Evolutionary conservation across 2,888 invertebrate genomes (phyloP), one percentile per base, ranked within the genome.

Genomic region (Drosophila barbarae): DNA sequence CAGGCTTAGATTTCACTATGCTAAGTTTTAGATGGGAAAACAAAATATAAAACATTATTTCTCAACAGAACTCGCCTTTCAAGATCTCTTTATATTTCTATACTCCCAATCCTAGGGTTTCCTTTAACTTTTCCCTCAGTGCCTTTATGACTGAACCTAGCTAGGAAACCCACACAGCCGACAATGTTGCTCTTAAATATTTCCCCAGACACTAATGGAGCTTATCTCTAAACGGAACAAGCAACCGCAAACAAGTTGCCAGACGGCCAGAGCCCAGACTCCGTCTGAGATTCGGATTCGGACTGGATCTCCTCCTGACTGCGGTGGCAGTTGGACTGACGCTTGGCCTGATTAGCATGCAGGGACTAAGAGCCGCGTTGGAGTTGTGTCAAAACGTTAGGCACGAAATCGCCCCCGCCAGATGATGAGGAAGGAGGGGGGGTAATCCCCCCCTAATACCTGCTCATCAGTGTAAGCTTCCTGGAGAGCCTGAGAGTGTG

Each of bases 131-230:
- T 65, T 65, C 53, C 21, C 32, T 26, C 54, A 49, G 65, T 65
- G 65, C 7, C 28, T 41, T 47, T 54, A 49, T 65, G 66, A 44
- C 42, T 41, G 38, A 21, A 35, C 42, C 26, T 30, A 30, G 41
- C 30, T 39, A 52, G 52, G 51, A 52, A 69, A 47, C 55, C 63
- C 67, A 68, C 68, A 58, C 67, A 67, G 34, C 69, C 58, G 36
- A 64, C 73, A 71, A 65, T 64, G 72, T 74, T 61, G 72, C 85
- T 88, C 88, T 87, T 88, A 88, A 87, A 87, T 87, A 80, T 85
- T 76, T 83, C 79, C 58, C 42, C 58, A 88, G 88, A 87, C 87
- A 87, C 88, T 88, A 88, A 88, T 88, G 88, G 88, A 88, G 87
- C 86, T 88, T 88, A 88, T 88, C 88, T 82, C 74, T 86, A 86